These are phyloP conservation scores for Reticulitermes speratus DNA, from an alignment of 1,140 invertebrate species.

Conservation along the genomic window DNA sequence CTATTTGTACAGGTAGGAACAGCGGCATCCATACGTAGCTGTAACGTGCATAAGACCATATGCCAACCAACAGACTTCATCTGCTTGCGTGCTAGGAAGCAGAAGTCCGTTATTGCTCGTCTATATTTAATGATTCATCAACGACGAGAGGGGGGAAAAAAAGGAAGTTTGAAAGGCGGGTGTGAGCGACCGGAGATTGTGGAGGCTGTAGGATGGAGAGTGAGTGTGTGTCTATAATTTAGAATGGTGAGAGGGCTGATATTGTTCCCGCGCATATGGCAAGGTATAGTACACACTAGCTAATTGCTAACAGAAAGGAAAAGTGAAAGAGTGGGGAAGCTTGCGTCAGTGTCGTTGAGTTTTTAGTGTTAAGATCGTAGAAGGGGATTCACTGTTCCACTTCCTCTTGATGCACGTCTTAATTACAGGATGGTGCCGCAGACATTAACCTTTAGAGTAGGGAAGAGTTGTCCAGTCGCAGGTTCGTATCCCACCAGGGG, in stretches of 20 bases:
- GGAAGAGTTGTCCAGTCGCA: too few species aligned
- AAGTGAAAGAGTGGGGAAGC: not conserved
- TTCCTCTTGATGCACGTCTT: not conserved
- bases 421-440: not conserved
- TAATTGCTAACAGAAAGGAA: constrained; percentile 13
- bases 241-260: constrained; percentile 12
- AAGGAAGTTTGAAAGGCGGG: constrained; percentile 17
- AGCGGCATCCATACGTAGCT: not conserved
- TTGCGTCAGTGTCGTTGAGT: not conserved
- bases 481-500: too few species aligned
- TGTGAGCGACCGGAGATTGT: constrained; percentile 24
- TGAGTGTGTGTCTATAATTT: constrained; percentile 25
- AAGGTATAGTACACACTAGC: not conserved
- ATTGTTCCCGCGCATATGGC: not conserved
- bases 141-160: not conserved
- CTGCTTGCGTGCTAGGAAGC: not conserved
- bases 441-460: too few species aligned
- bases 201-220: not conserved
- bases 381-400: not conserved
- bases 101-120: constrained; percentile 19
- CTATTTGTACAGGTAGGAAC: not conserved
- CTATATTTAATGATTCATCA: constrained; percentile 30
- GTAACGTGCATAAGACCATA: not conserved
- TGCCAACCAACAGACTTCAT: not conserved
- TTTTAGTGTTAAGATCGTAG: not conserved